phyloP scores from a whole-genome alignment of 2,797 vertebrate species.

The Ambastaia sidthimunki region DNA sequence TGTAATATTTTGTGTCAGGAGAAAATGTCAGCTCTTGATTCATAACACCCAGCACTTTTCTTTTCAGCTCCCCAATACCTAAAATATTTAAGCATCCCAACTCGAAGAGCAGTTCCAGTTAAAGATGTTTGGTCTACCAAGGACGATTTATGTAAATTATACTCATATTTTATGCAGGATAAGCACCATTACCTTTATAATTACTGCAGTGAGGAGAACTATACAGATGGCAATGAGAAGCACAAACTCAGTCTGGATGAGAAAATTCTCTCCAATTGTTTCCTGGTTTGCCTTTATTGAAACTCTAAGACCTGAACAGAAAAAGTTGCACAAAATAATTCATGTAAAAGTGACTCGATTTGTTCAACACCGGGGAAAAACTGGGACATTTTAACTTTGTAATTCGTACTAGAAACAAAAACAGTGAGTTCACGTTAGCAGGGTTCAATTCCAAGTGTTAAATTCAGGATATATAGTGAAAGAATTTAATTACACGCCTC shows the following conservation, averaged over 20 bases:
- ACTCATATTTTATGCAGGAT: constrained; percentile 51
- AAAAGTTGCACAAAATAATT: constrained; percentile 32
- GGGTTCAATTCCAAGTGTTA: constrained; percentile 9
- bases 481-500: constrained; percentile 47
- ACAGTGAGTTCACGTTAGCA: neutral
- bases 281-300: neutral
- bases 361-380: constrained; percentile 5
- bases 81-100: constrained; percentile 9
- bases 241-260: constrained; percentile 8
- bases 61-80: constrained; percentile 29
- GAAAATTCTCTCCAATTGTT: constrained; percentile 2
- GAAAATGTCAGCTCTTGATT: constrained; percentile 69
- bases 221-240: constrained; percentile 41
- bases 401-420: neutral
- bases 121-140: constrained; percentile 42
- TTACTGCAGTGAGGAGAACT: constrained; percentile 36
- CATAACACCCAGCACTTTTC: constrained; percentile 48
- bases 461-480: constrained; percentile 28
- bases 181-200: constrained; percentile 56
- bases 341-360: constrained; percentile 6
- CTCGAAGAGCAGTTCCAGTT: constrained; percentile 15
- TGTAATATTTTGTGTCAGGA: constrained; percentile 64
- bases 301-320: neutral
- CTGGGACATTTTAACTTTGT: constrained; percentile 1
- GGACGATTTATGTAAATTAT: constrained; percentile 51